These are phyloP conservation scores for Byasa hedistus DNA, from an alignment of 2,888 invertebrate species.

Conservation along the genomic window DNA sequence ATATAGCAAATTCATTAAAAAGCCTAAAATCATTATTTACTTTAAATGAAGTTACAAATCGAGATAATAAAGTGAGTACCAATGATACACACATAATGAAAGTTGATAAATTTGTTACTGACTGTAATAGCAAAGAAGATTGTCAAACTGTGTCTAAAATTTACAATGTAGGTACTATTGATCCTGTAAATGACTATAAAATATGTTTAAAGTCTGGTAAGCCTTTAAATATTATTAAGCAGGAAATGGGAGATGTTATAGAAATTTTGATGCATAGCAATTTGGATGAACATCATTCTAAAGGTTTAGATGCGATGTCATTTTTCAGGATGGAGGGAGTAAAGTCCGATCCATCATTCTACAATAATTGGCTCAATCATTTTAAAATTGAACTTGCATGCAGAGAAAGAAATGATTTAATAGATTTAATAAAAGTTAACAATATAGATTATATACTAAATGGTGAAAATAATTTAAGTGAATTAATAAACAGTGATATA, in stretches of 20 bases:
- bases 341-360: slow-evolving; percentile 52
- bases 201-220: slow-evolving; percentile 63
- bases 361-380: slow-evolving; percentile 64
- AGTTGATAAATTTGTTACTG: background rate
- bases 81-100: background rate
- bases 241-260: slow-evolving; percentile 50
- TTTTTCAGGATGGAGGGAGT: slow-evolving; percentile 63
- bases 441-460: slow-evolving; percentile 60
- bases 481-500: slow-evolving; percentile 39
- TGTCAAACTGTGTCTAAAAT: slow-evolving; percentile 26
- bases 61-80: background rate
- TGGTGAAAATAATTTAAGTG: slow-evolving; percentile 59
- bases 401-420: slow-evolving; percentile 49
- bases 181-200: slow-evolving; percentile 81
- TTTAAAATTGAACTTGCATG: slow-evolving; percentile 56
- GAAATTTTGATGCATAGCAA: background rate
- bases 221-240: slow-evolving; percentile 46
- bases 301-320: slow-evolving; percentile 60
- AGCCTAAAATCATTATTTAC: slow-evolving; percentile 72
- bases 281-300: background rate
- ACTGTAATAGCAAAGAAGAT: background rate
- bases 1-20: slow-evolving; percentile 41
- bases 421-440: slow-evolving; percentile 51
- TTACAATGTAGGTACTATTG: slow-evolving; percentile 76
- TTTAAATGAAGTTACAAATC: slow-evolving; percentile 59